Evolutionary conservation across 2,797 vertebrate species (phyloP).

Genomic region (Chiloscyllium punctatum): DNA sequence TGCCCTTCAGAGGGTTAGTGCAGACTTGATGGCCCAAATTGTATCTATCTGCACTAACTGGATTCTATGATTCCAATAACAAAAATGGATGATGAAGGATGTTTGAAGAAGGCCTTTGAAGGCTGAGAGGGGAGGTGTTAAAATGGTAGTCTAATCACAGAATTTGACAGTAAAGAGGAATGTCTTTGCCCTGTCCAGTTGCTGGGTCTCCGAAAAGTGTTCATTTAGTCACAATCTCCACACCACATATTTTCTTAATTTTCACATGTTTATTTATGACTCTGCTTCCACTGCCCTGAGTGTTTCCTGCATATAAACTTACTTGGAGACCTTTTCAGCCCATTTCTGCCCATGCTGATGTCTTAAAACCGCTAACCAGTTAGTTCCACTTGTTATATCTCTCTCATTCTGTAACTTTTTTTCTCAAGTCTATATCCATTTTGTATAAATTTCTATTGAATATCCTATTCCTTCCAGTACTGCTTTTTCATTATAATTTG

Average conservation of each 20-base stretch:
- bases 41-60: too few relatives aligned
- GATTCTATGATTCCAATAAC: too few relatives aligned
- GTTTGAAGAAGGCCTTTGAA: not conserved
- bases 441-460: not conserved
- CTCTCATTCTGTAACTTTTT: not conserved
- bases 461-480: not conserved
- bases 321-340: not conserved
- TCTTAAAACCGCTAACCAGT: not conserved
- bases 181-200: not conserved
- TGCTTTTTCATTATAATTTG: not conserved
- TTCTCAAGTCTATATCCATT: not conserved
- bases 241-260: not conserved
- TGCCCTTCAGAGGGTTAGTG: too few relatives aligned
- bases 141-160: too few relatives aligned
- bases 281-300: not conserved
- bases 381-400: not conserved
- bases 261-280: not conserved
- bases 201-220: not conserved
- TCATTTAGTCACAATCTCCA: not conserved
- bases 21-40: too few relatives aligned
- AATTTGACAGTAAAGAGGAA: not conserved
- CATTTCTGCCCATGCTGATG: not conserved
- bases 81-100: not conserved
- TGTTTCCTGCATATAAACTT: not conserved
- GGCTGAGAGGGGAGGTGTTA: not conserved